These are phyloP conservation scores for Cherax destructor DNA, from an alignment of 1,140 invertebrate species.

Conservation along the genomic window DNA sequence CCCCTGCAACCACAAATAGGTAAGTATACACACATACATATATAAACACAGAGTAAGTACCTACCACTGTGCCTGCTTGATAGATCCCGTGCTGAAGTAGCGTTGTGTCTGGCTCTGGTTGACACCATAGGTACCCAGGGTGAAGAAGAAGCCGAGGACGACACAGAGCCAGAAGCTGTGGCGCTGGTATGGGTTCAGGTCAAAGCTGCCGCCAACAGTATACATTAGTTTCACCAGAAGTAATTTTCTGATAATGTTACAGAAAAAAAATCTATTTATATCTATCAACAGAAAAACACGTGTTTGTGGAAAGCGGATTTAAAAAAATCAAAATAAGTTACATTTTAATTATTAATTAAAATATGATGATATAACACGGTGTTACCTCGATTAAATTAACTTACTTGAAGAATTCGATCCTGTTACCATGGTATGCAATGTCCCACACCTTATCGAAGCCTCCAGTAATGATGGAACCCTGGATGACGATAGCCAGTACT, in stretches of 20 bases:
- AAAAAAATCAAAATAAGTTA: background rate
- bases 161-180: conserved; percentile 70
- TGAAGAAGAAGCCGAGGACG: conserved; percentile 67
- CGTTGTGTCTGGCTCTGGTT: conserved; percentile 71
- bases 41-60: background rate
- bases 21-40: background rate
- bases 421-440: conserved; percentile 53
- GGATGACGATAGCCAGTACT: conserved; percentile 81
- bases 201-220: conserved; percentile 28
- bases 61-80: conserved; percentile 63
- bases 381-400: background rate
- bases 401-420: conserved; percentile 70
- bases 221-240: too few species aligned
- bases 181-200: conserved; percentile 66
- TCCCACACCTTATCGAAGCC: conserved; percentile 75
- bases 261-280: too few species aligned
- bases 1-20: too few species aligned
- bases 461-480: conserved; percentile 82
- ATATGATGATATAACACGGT: too few species aligned
- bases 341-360: background rate
- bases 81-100: conserved; percentile 67
- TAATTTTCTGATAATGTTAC: too few species aligned
- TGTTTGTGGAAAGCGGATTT: background rate
- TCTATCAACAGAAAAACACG: background rate
- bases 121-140: conserved; percentile 68